Percentiles rank a stretch among this genome's conserved stretches.
Conservation (phyloP, 1,140 invertebrate species). For the Nasonia longicornis region DNA sequence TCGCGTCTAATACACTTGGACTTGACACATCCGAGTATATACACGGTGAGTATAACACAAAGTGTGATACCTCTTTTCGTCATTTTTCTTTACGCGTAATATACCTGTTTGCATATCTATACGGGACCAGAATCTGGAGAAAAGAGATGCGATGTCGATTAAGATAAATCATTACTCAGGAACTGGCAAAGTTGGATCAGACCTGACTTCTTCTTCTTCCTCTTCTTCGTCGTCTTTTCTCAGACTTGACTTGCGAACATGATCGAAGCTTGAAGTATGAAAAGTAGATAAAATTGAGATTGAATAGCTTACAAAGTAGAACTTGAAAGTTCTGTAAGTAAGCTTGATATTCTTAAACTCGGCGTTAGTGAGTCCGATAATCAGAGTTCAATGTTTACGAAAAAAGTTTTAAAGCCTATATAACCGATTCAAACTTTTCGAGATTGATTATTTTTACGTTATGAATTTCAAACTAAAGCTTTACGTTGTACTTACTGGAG, state of each 20-base stretch:
- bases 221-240: background rate
- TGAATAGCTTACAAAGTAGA: background rate
- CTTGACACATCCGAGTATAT: no score
- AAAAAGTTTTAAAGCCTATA: no score
- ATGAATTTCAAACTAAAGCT: no score
- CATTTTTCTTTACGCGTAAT: background rate
- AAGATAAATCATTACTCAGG: conserved; percentile 14
- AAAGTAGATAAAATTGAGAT: conserved; percentile 8
- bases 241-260: background rate
- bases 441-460: no score
- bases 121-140: background rate
- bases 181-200: background rate
- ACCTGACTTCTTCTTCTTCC: background rate
- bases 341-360: no score
- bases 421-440: no score
- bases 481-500: no score
- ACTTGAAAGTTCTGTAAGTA: background rate
- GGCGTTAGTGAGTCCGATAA: no score
- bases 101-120: background rate
- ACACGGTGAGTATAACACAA: no score
- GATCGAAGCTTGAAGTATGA: conserved; percentile 4
- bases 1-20: no score
- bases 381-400: no score
- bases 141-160: conserved; percentile 8
- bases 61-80: background rate